Evolutionary conservation across 2,888 invertebrate genomes (phyloP), one percentile per base, ranked within the genome.

Genomic region (Abrostola tripartita): DNA sequence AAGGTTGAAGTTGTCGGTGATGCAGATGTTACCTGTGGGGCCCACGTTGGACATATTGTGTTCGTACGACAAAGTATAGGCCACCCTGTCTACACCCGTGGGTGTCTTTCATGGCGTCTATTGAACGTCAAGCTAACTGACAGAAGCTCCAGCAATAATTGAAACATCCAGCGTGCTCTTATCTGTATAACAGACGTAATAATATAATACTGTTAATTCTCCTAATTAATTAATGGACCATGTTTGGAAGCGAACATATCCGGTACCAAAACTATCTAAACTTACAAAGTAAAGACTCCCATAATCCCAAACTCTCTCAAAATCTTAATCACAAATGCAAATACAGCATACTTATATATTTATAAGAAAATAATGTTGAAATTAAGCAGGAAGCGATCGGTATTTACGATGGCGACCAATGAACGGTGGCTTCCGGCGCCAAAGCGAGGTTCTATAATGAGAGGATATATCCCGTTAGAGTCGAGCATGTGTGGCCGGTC

Each of bases 341-440:
- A 68, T 52, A 58, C 53, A 9, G 41, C 37, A 53, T 9, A 24
- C 12, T 24, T 47, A 24, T 24, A 53, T 9, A 56, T 42, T 56
- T 59, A 65, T 63, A 14, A 68, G n/a, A n/a, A 69, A 70, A 72
- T 78, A 77, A 67, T 71, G 68, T 72, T 71, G 61, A 57, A 75
- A 77, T 76, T 82, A 79, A 68, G 82, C 89, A 88, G 92, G 92
- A 92, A 90, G 85, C 82, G 86, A 85, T 85, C 77, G 82, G 85
- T 81, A 87, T 89, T 88, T 88, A 88, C 83, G 86, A 87, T 83
- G 86, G 82, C 83, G 81, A 79, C 76, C 85, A 84, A 85, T 88
- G 89, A 90, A 82, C 81, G 88, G 85, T 81, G 79, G 75, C 84
- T 89, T 92, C 92, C 92, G 91, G 85, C 79, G 78, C 74, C 84